Conservation (phyloP, 2,113 vertebrate species). For the Sitta europaea region DNA sequence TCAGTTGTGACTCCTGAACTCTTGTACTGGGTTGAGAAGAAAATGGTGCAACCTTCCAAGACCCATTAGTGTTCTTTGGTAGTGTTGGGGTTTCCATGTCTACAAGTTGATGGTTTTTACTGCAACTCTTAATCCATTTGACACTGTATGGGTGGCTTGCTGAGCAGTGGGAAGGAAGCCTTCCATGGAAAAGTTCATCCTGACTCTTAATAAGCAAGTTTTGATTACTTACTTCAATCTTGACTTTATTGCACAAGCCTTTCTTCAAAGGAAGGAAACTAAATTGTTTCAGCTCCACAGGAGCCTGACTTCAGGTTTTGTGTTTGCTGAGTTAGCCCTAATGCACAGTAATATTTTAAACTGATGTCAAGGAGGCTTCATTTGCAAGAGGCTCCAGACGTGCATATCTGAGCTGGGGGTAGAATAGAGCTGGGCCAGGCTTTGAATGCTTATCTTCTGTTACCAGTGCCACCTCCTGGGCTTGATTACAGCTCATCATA, state of each 20-base stretch:
- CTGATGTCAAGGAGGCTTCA: not conserved
- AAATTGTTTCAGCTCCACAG: not conserved
- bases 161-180: not conserved
- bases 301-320: not conserved
- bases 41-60: not conserved
- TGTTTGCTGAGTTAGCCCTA: not conserved
- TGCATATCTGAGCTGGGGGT: not conserved
- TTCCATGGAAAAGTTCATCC: fast-evolving
- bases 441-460: conserved; percentile 16
- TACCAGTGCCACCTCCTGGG: not conserved
- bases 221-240: fast-evolving
- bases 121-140: fast-evolving
- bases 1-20: not conserved
- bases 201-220: not conserved
- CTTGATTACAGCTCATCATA: not conserved
- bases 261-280: not conserved
- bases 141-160: fast-evolving
- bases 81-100: not conserved
- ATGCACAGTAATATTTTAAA: not conserved
- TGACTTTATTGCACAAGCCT: not conserved
- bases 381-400: not conserved
- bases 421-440: not conserved
- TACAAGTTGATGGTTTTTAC: not conserved
- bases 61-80: fast-evolving
- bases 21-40: not conserved